Conservation (phyloP, 2,113 vertebrate genomes). For the Theristicus caerulescens region DNA sequence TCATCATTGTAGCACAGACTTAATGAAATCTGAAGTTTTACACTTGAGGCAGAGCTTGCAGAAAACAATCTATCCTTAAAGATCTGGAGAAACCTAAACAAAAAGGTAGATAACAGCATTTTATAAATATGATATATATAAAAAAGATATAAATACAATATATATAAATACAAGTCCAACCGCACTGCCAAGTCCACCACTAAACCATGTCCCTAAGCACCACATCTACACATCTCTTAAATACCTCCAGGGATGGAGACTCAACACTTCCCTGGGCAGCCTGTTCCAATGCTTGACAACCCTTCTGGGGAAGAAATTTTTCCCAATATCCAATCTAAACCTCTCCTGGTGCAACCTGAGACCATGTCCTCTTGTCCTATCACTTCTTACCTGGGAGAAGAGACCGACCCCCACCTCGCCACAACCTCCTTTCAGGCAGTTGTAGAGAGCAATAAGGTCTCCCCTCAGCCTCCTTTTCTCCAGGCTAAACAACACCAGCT, state of each 20-base stretch:
- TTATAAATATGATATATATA: background rate
- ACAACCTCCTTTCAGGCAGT: too few relatives aligned
- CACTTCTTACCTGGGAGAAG: too few relatives aligned
- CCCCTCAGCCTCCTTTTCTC: too few relatives aligned
- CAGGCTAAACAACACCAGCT: too few relatives aligned
- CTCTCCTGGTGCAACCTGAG: background rate
- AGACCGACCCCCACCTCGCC: too few relatives aligned
- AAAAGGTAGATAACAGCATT: background rate
- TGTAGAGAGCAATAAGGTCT: too few relatives aligned
- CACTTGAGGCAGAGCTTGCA: conserved; percentile 18
- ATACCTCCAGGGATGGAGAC: background rate
- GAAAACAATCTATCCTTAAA: conserved; percentile 21
- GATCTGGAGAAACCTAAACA: conserved; percentile 14
- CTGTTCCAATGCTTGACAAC: background rate
- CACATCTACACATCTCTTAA: background rate
- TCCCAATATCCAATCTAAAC: background rate
- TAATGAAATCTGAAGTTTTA: background rate
- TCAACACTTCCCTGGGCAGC: background rate
- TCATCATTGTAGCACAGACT: background rate
- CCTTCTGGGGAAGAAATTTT: background rate
- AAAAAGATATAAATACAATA: background rate
- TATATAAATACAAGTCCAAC: background rate
- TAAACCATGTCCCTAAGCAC: background rate
- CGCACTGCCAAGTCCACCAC: background rate
- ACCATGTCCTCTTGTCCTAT: too few relatives aligned